These are phyloP conservation scores for Hylia prasina DNA, from an alignment of 2,113 vertebrate species.

Conservation along the genomic window DNA sequence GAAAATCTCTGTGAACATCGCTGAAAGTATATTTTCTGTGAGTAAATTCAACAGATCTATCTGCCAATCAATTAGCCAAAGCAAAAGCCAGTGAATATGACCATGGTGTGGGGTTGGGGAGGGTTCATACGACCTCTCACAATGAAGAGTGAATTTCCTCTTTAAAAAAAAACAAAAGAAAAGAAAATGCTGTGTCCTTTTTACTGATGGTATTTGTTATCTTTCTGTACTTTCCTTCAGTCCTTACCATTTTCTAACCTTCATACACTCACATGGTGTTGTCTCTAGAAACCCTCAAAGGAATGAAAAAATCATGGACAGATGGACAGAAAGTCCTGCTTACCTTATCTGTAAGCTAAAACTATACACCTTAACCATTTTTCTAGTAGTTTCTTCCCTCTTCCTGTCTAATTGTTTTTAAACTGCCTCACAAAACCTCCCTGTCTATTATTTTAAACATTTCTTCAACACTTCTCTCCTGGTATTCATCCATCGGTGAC, in stretches of 20 bases:
- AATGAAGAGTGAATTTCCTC: background rate
- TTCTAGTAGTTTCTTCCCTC: background rate
- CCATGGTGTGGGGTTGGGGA: accelerated
- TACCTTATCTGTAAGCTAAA: background rate
- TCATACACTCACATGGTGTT: background rate
- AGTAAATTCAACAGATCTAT: background rate
- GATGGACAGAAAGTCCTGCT: background rate
- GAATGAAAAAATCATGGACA: background rate
- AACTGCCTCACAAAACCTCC: background rate
- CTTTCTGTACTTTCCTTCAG: background rate
- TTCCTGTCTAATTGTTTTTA: background rate
- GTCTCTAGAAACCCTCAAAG: background rate
- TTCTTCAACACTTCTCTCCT: background rate
- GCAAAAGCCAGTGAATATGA: background rate
- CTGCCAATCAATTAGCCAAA: background rate
- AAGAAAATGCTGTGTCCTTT: background rate
- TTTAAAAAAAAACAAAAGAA: background rate
- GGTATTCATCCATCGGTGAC: background rate
- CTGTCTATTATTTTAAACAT: background rate
- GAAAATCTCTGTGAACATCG: background rate
- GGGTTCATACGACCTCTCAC: accelerated
- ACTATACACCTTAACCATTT: background rate
- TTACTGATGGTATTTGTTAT: background rate
- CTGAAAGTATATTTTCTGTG: background rate
- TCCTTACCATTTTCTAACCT: background rate